Base-by-base conservation (phyloP, 2,888 invertebrate genomes). In the Tricholauxania praeusta region DNA sequence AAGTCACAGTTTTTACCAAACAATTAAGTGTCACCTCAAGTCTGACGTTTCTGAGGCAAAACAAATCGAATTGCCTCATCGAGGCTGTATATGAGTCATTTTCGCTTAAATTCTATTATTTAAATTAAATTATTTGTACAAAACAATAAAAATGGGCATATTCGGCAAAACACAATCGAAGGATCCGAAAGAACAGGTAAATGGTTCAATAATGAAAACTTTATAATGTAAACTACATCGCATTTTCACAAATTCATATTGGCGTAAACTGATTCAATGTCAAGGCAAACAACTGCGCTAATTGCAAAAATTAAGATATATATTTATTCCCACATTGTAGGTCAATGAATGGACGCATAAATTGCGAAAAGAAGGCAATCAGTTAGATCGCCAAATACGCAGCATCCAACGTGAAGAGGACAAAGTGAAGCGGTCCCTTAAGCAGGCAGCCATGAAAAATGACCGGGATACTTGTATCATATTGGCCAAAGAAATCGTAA, bases 331-430 rank as follows among this genome's bases (percentile, higher is more conserved):
- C 49, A 39, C 1, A 78, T 89, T 90, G 77, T 85, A 98, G 97
- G 98, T 99, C 78, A 95, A 96, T 84, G 98, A 99, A 88, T 98
- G 99, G 97, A 93, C 94, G 75, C 94, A 95, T 82, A 98, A 97
- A 89, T 89, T 99, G 80, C 90, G 99, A 57, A 97, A 98, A 89
- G 98, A 99, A 89, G 93, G 95, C 71, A 94, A 94, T 88, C 94
- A 94, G 82, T 89, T 99, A 78, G 98, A 99, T 85, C 91, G 99
- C 81, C 98, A 99, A 89, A 96, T 99, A 81, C 91, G 95, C 89
- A 92, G 97, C 92, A 99, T 99, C 81, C 95, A 98, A 87, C 90
- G 98, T 57, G 99, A 99, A 88, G 99, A 99, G 87, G 97, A 97
- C 49, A 99, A 99, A 89, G 96, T 98, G 0, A 98, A 97, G 84